Conservation (phyloP, 2,797 vertebrate genomes). For the Labeo calbasu region DNA sequence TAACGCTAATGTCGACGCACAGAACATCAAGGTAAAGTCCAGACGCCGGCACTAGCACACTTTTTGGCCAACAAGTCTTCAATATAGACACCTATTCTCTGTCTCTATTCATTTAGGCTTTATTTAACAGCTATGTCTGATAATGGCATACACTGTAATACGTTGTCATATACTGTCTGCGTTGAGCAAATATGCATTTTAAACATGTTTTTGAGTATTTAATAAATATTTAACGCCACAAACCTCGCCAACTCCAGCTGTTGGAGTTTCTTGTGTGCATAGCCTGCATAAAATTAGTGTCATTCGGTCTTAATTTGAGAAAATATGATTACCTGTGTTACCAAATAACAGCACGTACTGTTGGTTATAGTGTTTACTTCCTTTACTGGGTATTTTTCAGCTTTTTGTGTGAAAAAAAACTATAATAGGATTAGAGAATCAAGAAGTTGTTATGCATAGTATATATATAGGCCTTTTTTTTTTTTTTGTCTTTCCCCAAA, state of each 20-base stretch:
- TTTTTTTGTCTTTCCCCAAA: not conserved
- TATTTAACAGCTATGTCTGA: not conserved
- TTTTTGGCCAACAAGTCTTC: too few species aligned
- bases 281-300: not conserved
- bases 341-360: not conserved
- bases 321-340: not conserved
- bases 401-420: not conserved
- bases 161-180: not conserved
- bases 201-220: not conserved
- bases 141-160: not conserved
- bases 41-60: not conserved
- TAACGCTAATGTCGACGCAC: constrained; percentile 94
- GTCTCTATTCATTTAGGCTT: not conserved
- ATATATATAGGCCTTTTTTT: not conserved
- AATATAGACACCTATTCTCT: not conserved
- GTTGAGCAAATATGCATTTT: not conserved
- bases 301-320: not conserved
- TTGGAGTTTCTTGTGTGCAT: not conserved
- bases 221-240: not conserved
- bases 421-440: not conserved
- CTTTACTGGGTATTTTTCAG: not conserved
- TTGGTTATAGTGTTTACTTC: not conserved
- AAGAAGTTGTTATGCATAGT: not conserved
- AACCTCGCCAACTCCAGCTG: not conserved
- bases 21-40: constrained; percentile 92